A percentile compares a stretch with the other conserved stretches of the same genome.
Conservation (phyloP, 2,113 vertebrate genomes). For the Ivindomyrus marchei region DNA sequence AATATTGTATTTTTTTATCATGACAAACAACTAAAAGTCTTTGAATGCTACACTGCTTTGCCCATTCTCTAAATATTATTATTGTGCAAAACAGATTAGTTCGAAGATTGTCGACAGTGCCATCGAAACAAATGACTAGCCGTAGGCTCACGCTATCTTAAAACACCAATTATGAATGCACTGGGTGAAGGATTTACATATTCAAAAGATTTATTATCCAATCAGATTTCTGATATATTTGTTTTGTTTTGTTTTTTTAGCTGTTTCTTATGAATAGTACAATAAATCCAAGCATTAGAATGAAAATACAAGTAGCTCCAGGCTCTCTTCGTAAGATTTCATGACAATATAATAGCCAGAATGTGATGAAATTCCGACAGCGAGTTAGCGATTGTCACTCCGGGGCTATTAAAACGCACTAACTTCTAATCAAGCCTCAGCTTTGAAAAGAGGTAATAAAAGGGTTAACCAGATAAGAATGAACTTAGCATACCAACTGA, state of each 20-base stretch:
- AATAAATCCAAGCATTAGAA: background rate
- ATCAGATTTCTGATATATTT: slow-evolving; percentile 15
- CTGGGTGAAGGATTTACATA: slow-evolving; percentile 10
- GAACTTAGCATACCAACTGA: background rate
- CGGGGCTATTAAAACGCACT: slow-evolving; percentile 19
- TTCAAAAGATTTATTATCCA: slow-evolving; percentile 16
- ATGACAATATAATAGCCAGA: slow-evolving; percentile 1
- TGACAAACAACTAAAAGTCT: background rate
- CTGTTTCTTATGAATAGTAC: background rate
- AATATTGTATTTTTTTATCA: background rate
- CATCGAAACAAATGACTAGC: slow-evolving; percentile 13
- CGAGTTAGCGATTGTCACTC: slow-evolving; percentile 23
- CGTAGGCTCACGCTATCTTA: background rate
- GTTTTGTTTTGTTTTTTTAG: background rate
- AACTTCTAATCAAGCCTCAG: slow-evolving; percentile 11
- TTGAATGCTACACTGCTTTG: background rate
- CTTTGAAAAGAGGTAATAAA: background rate
- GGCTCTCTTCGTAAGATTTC: slow-evolving; percentile 11
- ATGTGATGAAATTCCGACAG: slow-evolving; percentile 1
- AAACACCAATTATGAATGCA: slow-evolving; percentile 16
- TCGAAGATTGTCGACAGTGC: background rate
- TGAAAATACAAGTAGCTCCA: background rate
- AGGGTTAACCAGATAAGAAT: background rate
- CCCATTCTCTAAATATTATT: slow-evolving; percentile 1
- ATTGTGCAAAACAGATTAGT: background rate